Base-by-base conservation (phyloP, 2,888 invertebrate genomes). In the Pachymerium ferrugineum region DNA sequence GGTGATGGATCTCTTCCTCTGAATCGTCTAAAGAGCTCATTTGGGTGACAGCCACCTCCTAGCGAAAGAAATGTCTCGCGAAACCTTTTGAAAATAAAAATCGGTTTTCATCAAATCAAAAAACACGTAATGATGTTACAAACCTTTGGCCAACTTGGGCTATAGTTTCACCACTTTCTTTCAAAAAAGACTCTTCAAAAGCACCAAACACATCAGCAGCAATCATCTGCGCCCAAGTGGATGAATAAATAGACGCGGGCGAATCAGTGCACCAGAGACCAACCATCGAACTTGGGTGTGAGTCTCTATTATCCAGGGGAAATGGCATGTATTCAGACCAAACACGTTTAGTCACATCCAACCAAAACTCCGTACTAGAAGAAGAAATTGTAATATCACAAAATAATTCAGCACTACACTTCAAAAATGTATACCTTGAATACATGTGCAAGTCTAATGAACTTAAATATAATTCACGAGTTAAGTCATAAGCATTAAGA, bases 1-100 rank as follows among this genome's bases (percentile, higher is more conserved):
- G 91, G 89, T 1, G 91, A 91, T 0, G 96, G 96, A 84, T 97
- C 96, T 71, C 97, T 87, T 0, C 97, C 97, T 76, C 94, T 87
- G 83, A 97, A 97, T 80, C 90, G 87, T 74, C 96, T 86, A 83
- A 97, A 97, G 5, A 94, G 88, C 84, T 96, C 92, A 76, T 88
- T 88, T 0, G 93, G 89, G 77, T 92, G 89, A 77, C 89, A 88
- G 76, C 90, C 89, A 3, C 96, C 94, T 6, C 94, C 95, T 2
- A 89, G 85, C 0, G 91, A 86, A 76, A 97, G 85, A 83, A 91
- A 93, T 1, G 93, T 94, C 74, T 92, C 89, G 77, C 91, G 87
- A 80, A 91, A 95, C 75, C 87, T 77, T 85, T 77, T 76, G 86
- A 80, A 47, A 76, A 74, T 72, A 62, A 31, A 73, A 72, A 12